These are phyloP conservation scores for Branchinecta lynchi DNA, from an alignment of 1,140 invertebrate genomes.

Conservation along the genomic window DNA sequence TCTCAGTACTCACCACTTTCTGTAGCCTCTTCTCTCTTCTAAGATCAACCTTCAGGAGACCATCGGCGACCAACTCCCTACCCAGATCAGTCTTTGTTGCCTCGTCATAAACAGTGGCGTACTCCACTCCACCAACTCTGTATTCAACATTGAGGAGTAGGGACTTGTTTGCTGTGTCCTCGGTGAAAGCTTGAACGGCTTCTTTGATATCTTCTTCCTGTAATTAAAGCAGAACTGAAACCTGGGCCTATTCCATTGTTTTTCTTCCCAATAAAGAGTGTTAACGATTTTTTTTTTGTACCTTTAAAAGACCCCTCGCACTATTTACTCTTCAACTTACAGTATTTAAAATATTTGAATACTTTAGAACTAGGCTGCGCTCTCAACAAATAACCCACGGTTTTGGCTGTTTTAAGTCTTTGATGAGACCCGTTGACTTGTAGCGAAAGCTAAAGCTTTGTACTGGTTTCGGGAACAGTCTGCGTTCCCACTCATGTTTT, in stretches of 20 bases:
- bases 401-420: too few relatives aligned
- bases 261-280: neutral
- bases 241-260: too few relatives aligned
- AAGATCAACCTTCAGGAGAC: conserved; percentile 62
- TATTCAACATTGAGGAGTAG: conserved; percentile 58
- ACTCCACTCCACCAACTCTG: conserved; percentile 44
- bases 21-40: conserved; percentile 62
- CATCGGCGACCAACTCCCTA: conserved; percentile 67
- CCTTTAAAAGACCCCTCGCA: conserved; percentile 10
- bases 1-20: conserved; percentile 50
- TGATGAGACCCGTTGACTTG: too few relatives aligned
- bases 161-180: conserved; percentile 39
- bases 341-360: too few relatives aligned
- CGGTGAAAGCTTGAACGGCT: conserved; percentile 43
- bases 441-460: too few relatives aligned
- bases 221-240: conserved; percentile 20
- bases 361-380: too few relatives aligned
- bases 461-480: too few relatives aligned
- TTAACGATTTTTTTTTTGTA: conserved; percentile 15
- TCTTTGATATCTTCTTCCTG: conserved; percentile 58
- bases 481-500: too few relatives aligned
- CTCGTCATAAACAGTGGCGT: conserved; percentile 56
- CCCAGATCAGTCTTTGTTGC: conserved; percentile 46
- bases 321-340: too few relatives aligned
- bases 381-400: too few relatives aligned